Percentiles rank a stretch among this genome's conserved stretches.
phyloP scores from a whole-genome alignment of 2,888 invertebrate genomes.

The Stenolophus ochropezus region DNA sequence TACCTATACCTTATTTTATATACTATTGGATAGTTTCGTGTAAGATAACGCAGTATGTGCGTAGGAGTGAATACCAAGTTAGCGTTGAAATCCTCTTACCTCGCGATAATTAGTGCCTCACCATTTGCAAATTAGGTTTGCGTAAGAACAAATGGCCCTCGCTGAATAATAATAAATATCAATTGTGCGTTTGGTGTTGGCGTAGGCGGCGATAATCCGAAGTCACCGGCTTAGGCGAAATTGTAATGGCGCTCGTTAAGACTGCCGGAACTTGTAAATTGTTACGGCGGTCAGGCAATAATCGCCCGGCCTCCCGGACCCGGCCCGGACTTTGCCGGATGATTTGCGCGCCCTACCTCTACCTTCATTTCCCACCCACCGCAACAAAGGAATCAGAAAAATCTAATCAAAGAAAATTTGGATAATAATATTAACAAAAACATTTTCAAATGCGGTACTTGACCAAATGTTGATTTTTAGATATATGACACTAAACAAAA shows the following conservation, averaged over 20 bases:
- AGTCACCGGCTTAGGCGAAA: constrained; percentile 34
- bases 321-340: background rate
- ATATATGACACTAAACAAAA: too few species aligned
- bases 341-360: too few species aligned
- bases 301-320: constrained; percentile 12
- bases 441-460: too few species aligned
- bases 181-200: constrained; percentile 33
- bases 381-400: too few species aligned
- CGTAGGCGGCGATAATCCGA: constrained; percentile 30
- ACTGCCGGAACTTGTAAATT: constrained; percentile 49
- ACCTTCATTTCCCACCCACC: too few species aligned
- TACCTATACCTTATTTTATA: too few species aligned
- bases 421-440: too few species aligned
- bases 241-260: constrained; percentile 52
- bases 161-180: constrained; percentile 43
- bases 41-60: too few species aligned
- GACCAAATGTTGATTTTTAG: too few species aligned
- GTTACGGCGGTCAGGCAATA: constrained; percentile 54
- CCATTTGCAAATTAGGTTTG: constrained; percentile 28
- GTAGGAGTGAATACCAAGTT: too few species aligned
- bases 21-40: too few species aligned
- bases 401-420: too few species aligned
- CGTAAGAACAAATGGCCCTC: constrained; percentile 20
- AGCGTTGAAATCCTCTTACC: background rate
- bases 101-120: background rate